phyloP scores from a whole-genome alignment of 2,113 vertebrate genomes.

The Triplophysa dalaica region DNA sequence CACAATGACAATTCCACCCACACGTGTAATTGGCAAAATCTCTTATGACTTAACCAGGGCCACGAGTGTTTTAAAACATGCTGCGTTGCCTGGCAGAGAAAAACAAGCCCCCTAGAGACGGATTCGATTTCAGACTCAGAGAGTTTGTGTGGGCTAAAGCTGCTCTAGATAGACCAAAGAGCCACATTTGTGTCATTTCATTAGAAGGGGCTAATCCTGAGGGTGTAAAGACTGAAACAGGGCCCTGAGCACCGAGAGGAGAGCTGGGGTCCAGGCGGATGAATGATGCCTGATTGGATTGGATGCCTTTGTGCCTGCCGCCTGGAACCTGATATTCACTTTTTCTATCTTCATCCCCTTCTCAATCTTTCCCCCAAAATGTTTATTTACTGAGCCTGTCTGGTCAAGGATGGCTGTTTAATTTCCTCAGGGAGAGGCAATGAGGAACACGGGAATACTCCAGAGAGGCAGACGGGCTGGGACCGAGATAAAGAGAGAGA shows the following conservation, averaged over 20 bases:
- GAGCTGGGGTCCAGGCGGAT: background rate
- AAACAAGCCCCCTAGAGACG: slow-evolving; percentile 33
- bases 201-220: slow-evolving; percentile 42
- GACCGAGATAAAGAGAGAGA: slow-evolving; percentile 31
- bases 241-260: slow-evolving; percentile 21
- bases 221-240: slow-evolving; percentile 28
- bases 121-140: background rate
- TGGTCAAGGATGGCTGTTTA: slow-evolving; percentile 57
- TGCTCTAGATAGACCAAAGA: slow-evolving; percentile 31
- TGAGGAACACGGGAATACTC: slow-evolving; percentile 35
- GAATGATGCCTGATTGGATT: slow-evolving; percentile 49
- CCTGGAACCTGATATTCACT: slow-evolving; percentile 10
- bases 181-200: slow-evolving; percentile 34
- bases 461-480: slow-evolving; percentile 31
- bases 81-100: slow-evolving; percentile 21
- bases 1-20: slow-evolving; percentile 27
- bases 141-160: slow-evolving; percentile 15
- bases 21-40: slow-evolving; percentile 43
- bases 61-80: slow-evolving; percentile 36
- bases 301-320: slow-evolving; percentile 23
- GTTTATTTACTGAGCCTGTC: slow-evolving; percentile 56
- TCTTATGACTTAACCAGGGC: slow-evolving; percentile 30
- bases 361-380: background rate
- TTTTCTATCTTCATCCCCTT: background rate
- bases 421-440: slow-evolving; percentile 62